Conservation (phyloP, 2,113 vertebrate genomes). For the Grammomys dolichurus region DNA sequence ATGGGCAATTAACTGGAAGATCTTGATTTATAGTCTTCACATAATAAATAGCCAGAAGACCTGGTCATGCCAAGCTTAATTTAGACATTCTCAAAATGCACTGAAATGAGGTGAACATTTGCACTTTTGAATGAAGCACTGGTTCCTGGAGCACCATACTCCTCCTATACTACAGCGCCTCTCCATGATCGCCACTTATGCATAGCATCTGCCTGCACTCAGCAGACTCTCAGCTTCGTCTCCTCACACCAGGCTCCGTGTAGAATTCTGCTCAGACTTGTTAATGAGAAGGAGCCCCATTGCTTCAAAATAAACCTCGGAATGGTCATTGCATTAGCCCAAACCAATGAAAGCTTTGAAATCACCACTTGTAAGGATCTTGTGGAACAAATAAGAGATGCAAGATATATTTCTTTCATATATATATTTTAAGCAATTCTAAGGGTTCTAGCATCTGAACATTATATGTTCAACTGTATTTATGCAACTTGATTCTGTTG, state of each 20-base stretch:
- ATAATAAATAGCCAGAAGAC: not conserved
- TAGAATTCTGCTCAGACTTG: not conserved
- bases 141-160: not conserved
- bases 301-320: not conserved
- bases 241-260: not conserved
- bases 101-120: not conserved
- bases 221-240: not conserved
- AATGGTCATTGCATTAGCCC: not conserved
- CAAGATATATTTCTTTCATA: not conserved
- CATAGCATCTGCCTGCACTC: not conserved
- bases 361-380: not conserved
- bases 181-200: not conserved
- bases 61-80: not conserved
- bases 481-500: not conserved
- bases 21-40: not conserved
- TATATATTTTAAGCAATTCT: conserved; percentile 26
- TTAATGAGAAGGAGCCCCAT: not conserved
- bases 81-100: not conserved
- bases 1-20: not conserved
- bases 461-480: not conserved
- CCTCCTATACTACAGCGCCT: not conserved
- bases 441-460: not conserved
- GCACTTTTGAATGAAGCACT: not conserved
- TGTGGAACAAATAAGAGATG: conserved; percentile 18
- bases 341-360: conserved; percentile 27